Percentiles rank a stretch among this genome's conserved stretches.
Evolutionary conservation across 1,140 invertebrate genomes (phyloP).

Genomic region (Andrena cerasifolii): DNA sequence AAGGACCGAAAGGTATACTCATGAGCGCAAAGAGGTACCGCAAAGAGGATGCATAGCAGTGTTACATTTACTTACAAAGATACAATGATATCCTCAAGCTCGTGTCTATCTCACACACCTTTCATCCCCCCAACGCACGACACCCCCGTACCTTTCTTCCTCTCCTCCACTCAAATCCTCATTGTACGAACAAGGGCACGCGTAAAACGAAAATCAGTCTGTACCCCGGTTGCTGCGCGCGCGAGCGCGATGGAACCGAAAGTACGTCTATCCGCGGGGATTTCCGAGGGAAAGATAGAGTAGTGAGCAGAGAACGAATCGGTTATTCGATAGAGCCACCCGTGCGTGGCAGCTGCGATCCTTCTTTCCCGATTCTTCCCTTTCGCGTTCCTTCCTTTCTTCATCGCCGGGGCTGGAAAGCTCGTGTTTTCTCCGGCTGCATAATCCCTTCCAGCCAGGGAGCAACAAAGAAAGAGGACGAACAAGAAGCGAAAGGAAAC

Average conservation of each 20-base stretch:
- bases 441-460: slow-evolving; percentile 9
- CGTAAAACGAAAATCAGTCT: background rate
- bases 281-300: background rate
- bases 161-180: no score
- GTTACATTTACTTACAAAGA: no score
- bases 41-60: no score
- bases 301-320: slow-evolving; percentile 1
- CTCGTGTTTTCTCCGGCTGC: slow-evolving; percentile 9
- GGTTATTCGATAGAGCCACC: slow-evolving; percentile 20
- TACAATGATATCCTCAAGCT: no score
- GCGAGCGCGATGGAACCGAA: slow-evolving; percentile 17
- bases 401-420: background rate
- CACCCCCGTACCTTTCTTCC: background rate
- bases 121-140: no score
- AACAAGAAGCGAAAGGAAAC: no score
- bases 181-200: background rate
- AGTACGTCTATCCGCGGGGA: slow-evolving; percentile 10
- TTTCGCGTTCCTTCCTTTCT: slow-evolving; percentile 3
- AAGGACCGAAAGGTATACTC: no score
- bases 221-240: no score
- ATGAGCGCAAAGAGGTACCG: no score
- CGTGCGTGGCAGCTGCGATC: slow-evolving; percentile 25
- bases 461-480: background rate
- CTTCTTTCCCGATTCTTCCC: slow-evolving; percentile 10
- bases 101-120: no score